Percentiles rank a stretch among this genome's conserved stretches.
Evolutionary conservation across 2,113 vertebrate genomes (phyloP).

Genomic region (Poeciliopsis turrubarensis): DNA sequence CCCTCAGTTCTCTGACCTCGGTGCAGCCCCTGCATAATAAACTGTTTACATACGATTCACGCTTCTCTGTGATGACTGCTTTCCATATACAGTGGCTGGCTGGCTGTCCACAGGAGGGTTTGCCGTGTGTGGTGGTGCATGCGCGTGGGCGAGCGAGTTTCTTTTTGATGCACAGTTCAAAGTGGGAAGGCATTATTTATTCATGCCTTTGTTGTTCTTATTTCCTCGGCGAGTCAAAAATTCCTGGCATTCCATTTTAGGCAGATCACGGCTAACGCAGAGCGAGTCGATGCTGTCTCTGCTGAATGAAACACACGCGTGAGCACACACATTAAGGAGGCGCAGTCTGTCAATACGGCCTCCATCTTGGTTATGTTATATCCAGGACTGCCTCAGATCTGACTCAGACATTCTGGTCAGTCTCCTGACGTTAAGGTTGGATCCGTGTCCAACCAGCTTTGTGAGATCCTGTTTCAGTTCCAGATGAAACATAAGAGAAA

Average conservation of each 20-base stretch:
- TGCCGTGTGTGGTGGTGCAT: conserved; percentile 33
- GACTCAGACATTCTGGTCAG: background rate
- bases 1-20: conserved; percentile 40
- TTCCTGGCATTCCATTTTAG: conserved; percentile 72
- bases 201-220: conserved; percentile 80
- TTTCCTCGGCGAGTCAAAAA: conserved; percentile 65
- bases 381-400: conserved; percentile 42
- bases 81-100: conserved; percentile 46
- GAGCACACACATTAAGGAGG: conserved; percentile 37
- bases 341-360: conserved; percentile 43
- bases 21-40: conserved; percentile 38
- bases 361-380: conserved; percentile 49
- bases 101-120: conserved; percentile 19
- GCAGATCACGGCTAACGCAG: conserved; percentile 57
- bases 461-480: background rate
- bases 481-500: background rate
- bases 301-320: conserved; percentile 19
- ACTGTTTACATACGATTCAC: conserved; percentile 58
- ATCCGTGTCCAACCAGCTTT: background rate
- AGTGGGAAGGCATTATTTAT: conserved; percentile 78
- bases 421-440: conserved; percentile 36
- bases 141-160: conserved; percentile 54
- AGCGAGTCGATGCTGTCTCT: conserved; percentile 41
- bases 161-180: conserved; percentile 80
- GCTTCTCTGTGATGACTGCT: conserved; percentile 46